Evolutionary conservation across 2,113 vertebrate genomes (phyloP).

Genomic region (Paradoxurus hermaphroditus): DNA sequence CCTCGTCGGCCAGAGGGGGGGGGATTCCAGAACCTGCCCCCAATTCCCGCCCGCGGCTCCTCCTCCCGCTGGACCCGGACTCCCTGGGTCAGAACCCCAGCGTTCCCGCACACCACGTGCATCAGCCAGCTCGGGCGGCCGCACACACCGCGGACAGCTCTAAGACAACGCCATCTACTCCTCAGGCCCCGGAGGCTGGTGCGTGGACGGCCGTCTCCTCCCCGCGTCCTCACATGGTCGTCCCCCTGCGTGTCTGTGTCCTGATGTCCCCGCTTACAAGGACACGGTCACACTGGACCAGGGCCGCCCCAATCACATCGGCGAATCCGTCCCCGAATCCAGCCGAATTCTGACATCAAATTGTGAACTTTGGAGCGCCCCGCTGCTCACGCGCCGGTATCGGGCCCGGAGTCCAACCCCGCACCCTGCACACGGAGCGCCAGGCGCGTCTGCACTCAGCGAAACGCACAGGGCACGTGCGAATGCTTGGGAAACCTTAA

Average conservation of each 20-base stretch:
- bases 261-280: not conserved
- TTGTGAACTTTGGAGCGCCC: too few species aligned
- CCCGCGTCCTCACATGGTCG: not conserved
- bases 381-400: too few species aligned
- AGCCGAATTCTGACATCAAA: not conserved
- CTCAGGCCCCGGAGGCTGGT: too few species aligned
- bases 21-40: not conserved
- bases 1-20: not conserved
- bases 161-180: not conserved
- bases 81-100: not conserved
- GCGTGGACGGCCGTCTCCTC: accelerated
- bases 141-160: accelerated
- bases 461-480: too few species aligned
- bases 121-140: not conserved
- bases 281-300: accelerated
- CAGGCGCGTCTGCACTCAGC: too few species aligned
- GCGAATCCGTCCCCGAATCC: not conserved
- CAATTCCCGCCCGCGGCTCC: not conserved
- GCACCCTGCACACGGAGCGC: too few species aligned
- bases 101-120: not conserved
- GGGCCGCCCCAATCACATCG: too few species aligned
- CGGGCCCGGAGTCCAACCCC: too few species aligned
- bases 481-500: too few species aligned
- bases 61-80: not conserved
- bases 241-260: too few species aligned